Percentiles rank a stretch among this genome's conserved stretches.
Evolutionary conservation across 2,888 invertebrate species (phyloP).

Genomic region (Melanostoma scalare): DNA sequence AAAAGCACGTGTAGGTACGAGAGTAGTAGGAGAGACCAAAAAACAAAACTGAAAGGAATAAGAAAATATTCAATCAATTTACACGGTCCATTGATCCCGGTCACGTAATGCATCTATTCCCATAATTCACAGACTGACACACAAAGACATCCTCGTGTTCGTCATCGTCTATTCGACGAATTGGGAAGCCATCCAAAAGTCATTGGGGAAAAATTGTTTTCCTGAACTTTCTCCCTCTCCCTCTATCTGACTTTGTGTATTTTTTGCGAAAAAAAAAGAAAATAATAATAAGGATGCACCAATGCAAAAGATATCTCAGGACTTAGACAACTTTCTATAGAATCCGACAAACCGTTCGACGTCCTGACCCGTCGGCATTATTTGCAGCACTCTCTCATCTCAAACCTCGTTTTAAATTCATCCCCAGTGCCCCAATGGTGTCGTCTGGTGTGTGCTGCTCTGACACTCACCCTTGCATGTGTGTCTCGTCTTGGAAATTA

Average conservation of each 20-base stretch:
- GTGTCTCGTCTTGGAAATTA: slow-evolving; percentile 69
- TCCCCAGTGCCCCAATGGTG: slow-evolving; percentile 70
- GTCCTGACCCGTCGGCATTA: slow-evolving; percentile 29
- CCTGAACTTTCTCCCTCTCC: slow-evolving; percentile 28
- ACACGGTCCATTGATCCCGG: slow-evolving; percentile 73
- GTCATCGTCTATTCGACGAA: slow-evolving; percentile 47
- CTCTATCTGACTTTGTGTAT: neutral
- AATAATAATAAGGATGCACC: slow-evolving; percentile 10
- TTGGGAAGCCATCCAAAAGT: slow-evolving; percentile 69
- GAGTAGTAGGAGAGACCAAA: neutral
- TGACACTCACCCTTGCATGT: slow-evolving; percentile 14
- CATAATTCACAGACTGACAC: slow-evolving; percentile 61
- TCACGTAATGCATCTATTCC: slow-evolving; percentile 73
- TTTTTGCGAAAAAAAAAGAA: slow-evolving; percentile 17
- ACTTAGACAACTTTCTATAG: slow-evolving; percentile 14
- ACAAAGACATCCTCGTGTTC: slow-evolving; percentile 28
- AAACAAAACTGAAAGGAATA: slow-evolving; percentile 2
- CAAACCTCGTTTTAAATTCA: slow-evolving; percentile 67
- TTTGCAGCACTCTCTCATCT: slow-evolving; percentile 27
- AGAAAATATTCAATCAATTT: slow-evolving; percentile 70
- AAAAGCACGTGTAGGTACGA: slow-evolving; percentile 17
- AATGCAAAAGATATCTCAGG: slow-evolving; percentile 32
- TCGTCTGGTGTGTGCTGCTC: slow-evolving; percentile 34
- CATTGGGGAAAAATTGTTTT: slow-evolving; percentile 65
- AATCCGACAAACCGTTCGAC: neutral